phyloP scores from a whole-genome alignment of 2,113 vertebrate species.

The Oncorhynchus mykiss region DNA sequence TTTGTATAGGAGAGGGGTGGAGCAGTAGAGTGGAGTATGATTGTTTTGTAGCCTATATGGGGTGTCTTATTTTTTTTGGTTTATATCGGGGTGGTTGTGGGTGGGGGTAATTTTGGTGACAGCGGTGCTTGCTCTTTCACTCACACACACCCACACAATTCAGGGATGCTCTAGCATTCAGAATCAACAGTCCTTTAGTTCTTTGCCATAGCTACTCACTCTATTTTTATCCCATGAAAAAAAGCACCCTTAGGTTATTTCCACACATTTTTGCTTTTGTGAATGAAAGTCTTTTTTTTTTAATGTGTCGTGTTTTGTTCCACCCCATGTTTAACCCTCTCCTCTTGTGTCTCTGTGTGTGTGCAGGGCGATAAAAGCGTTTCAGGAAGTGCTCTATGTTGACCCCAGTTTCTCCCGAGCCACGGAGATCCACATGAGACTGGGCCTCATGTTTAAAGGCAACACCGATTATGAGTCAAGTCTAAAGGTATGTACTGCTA shows the following conservation, averaged over 20 bases:
- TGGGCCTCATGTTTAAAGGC: conserved; percentile 99
- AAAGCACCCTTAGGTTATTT: no score
- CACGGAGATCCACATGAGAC: conserved; percentile 98
- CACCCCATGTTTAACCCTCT: not conserved
- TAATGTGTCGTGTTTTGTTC: not conserved
- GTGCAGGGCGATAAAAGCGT: conserved; percentile 96
- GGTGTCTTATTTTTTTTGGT: not conserved
- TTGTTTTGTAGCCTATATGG: not conserved
- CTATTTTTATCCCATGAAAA: no score
- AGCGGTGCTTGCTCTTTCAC: not conserved
- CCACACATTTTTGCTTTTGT: no score
- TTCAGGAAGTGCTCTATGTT: conserved; percentile 99
- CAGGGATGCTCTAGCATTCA: not conserved
- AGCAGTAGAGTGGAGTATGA: no score
- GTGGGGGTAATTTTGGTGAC: not conserved
- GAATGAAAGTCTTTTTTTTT: not conserved
- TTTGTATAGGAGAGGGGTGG: no score
- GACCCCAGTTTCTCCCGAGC: conserved; percentile 93
- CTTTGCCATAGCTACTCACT: no score
- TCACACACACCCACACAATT: not conserved
- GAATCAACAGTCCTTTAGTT: no score
- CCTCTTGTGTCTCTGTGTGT: not conserved
- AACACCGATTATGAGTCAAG: conserved; percentile 97
- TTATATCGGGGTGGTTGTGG: not conserved
- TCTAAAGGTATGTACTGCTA: conserved; percentile 84